Percentiles rank a stretch among this genome's conserved stretches.
These are phyloP conservation scores for Lagorchestes hirsutus DNA, from an alignment of 2,797 vertebrate species.

Conservation along the genomic window DNA sequence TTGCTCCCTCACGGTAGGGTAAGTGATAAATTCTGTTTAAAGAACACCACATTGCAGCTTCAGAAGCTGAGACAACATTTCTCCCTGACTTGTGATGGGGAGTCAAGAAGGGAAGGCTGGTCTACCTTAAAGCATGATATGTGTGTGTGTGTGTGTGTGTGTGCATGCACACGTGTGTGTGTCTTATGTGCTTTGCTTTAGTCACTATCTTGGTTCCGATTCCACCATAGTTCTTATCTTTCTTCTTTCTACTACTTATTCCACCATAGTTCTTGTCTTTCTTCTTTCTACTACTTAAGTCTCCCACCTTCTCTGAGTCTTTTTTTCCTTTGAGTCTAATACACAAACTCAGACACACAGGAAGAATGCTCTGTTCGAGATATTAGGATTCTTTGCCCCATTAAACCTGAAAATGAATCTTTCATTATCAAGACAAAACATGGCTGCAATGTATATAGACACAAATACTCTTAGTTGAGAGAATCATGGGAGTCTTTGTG, in stretches of 20 bases:
- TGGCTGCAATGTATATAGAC: neutral
- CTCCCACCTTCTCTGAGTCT: neutral
- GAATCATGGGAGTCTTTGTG: neutral
- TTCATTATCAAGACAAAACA: neutral
- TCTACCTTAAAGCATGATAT: conserved; percentile 24
- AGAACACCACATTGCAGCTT: conserved; percentile 69
- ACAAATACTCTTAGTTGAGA: neutral
- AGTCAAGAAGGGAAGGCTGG: conserved; percentile 33
- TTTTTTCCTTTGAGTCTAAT: neutral
- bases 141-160: neutral
- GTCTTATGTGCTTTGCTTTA: neutral
- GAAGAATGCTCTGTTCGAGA: neutral
- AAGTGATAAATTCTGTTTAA: conserved; percentile 80
- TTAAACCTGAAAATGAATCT: neutral
- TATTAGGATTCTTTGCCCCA: neutral
- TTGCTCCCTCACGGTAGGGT: conserved; percentile 75
- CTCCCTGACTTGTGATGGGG: conserved; percentile 60
- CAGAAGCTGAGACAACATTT: conserved; percentile 73
- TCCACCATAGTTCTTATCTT: neutral
- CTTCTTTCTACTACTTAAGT: neutral
- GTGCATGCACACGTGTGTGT: neutral
- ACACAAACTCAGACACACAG: neutral
- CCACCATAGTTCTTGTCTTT: neutral
- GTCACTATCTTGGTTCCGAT: neutral
- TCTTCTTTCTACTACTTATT: neutral